Percentiles rank a stretch among this genome's conserved stretches.
phyloP scores from a whole-genome alignment of 2,888 invertebrate genomes.

The Melikaiella ostensackeni region DNA sequence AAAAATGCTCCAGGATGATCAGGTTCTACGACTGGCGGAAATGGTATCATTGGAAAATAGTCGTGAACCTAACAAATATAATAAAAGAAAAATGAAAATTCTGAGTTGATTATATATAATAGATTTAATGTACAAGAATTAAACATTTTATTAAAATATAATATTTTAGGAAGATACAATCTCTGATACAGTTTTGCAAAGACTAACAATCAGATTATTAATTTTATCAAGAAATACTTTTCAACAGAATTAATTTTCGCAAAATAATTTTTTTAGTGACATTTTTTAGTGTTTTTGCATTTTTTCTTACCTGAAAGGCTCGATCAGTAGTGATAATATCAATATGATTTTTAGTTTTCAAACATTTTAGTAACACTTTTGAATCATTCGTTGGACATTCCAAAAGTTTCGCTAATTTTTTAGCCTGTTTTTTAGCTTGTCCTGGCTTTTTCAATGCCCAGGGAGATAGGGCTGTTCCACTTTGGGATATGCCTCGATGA shows the following conservation, averaged over 20 bases:
- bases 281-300: neutral
- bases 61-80: slow-evolving; percentile 82
- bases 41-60: slow-evolving; percentile 88
- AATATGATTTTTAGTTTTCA: slow-evolving; percentile 81
- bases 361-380: slow-evolving; percentile 80
- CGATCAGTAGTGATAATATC: slow-evolving; percentile 84
- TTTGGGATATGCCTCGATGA: slow-evolving; percentile 86
- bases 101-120: too few species aligned
- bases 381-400: slow-evolving; percentile 80
- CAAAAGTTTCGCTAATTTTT: slow-evolving; percentile 81
- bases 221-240: neutral
- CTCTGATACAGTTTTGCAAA: too few species aligned
- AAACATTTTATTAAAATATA: too few species aligned
- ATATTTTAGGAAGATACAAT: too few species aligned
- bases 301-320: slow-evolving; percentile 81
- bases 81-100: slow-evolving; percentile 22
- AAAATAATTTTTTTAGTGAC: neutral
- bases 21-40: slow-evolving; percentile 87
- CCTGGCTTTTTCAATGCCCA: slow-evolving; percentile 83
- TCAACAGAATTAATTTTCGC: neutral
- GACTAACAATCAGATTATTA: too few species aligned
- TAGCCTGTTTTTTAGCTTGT: slow-evolving; percentile 80
- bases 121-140: too few species aligned
- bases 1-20: slow-evolving; percentile 84
- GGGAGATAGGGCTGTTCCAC: slow-evolving; percentile 84